phyloP scores from a whole-genome alignment of 1,140 invertebrate species.

The Caenorhabditis tropicalis region DNA sequence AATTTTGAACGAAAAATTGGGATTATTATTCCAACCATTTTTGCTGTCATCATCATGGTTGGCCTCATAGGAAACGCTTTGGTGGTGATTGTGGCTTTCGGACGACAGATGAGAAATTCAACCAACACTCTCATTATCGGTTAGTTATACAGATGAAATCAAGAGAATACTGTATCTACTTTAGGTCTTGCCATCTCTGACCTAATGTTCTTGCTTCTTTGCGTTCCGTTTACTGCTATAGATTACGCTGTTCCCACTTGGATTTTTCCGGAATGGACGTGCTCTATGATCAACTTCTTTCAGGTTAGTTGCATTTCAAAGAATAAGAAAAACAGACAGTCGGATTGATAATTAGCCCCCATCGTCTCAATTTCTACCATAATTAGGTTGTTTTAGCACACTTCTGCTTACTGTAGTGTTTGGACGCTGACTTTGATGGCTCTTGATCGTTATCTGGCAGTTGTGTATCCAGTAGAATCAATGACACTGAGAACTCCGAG shows the following conservation, averaged over 20 bases:
- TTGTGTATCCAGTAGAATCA: slow-evolving; percentile 89
- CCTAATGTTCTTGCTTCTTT: slow-evolving; percentile 90
- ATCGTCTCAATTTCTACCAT: background rate
- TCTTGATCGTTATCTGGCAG: slow-evolving; percentile 89
- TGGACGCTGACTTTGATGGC: slow-evolving; percentile 95
- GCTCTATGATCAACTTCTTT: slow-evolving; percentile 68
- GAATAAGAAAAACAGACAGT: background rate
- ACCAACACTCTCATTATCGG: slow-evolving; percentile 70
- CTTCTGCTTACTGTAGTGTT: slow-evolving; percentile 89
- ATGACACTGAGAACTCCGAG: slow-evolving; percentile 86
- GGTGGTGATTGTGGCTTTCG: slow-evolving; percentile 67
- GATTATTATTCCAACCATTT: slow-evolving; percentile 67
- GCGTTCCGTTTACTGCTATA: slow-evolving; percentile 89
- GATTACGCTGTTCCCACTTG: slow-evolving; percentile 86
- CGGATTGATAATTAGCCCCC: background rate
- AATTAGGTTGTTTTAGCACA: slow-evolving; percentile 72
- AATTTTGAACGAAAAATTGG: slow-evolving; percentile 65
- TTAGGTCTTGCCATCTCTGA: slow-evolving; percentile 77
- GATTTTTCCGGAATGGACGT: slow-evolving; percentile 75
- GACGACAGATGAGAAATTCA: slow-evolving; percentile 68
- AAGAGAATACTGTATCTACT: no score
- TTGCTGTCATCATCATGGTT: slow-evolving; percentile 64
- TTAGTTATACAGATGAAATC: background rate
- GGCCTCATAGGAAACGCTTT: slow-evolving; percentile 67
- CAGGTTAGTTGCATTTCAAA: slow-evolving; percentile 56